phyloP scores from a whole-genome alignment of 1,140 invertebrate species.

The Cylas formicarius region DNA sequence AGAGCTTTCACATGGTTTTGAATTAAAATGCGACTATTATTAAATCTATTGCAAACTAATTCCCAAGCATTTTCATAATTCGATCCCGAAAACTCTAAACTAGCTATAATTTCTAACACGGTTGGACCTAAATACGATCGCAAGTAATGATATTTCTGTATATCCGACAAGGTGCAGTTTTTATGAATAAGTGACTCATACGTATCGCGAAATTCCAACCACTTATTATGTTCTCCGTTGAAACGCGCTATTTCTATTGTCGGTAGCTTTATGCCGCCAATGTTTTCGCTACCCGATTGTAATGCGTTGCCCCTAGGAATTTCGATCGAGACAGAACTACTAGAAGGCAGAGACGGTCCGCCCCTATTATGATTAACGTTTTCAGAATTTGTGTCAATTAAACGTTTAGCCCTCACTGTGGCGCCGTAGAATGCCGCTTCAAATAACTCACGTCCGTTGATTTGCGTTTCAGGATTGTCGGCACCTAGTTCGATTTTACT shows the following conservation, averaged over 20 bases:
- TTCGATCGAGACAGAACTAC: no score
- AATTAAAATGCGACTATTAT: constrained; percentile 29
- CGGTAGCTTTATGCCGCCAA: constrained; percentile 7
- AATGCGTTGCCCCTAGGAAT: no score
- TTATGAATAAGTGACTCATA: constrained; percentile 28
- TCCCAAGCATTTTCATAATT: constrained; percentile 36
- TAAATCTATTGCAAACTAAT: constrained; percentile 28
- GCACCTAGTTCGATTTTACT: not conserved
- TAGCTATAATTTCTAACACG: constrained; percentile 19
- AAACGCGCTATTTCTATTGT: constrained; percentile 15
- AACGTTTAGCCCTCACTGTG: not conserved
- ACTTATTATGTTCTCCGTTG: constrained; percentile 23
- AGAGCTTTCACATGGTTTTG: constrained; percentile 29
- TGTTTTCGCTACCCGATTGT: constrained; percentile 1
- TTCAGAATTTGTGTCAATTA: not conserved
- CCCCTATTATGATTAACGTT: no score
- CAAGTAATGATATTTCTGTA: constrained; percentile 31
- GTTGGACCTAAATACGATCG: constrained; percentile 21
- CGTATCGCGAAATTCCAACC: constrained; percentile 28
- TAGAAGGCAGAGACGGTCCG: no score
- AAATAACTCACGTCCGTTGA: not conserved
- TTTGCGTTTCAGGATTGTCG: not conserved
- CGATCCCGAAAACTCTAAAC: constrained; percentile 22
- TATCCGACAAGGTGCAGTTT: constrained; percentile 18
- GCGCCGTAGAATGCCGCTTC: not conserved